These are phyloP conservation scores for Phthorimaea operculella DNA, from an alignment of 1,140 invertebrate species.

Conservation along the genomic window DNA sequence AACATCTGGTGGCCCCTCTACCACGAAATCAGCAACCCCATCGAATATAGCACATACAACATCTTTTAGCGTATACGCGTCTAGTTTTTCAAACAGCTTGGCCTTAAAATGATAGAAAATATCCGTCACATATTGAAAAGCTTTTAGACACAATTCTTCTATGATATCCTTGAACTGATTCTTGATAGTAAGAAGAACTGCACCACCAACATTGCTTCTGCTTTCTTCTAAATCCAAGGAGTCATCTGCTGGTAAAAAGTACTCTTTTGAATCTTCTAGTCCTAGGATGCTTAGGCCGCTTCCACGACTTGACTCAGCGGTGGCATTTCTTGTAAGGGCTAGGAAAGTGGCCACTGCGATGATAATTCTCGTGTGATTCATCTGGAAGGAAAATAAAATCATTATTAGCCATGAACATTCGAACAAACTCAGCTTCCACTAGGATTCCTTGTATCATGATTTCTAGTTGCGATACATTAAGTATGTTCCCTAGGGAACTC, in stretches of 20 bases:
- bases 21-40: slow-evolving; percentile 29
- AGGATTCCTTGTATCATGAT: too few relatives aligned
- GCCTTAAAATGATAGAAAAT: slow-evolving; percentile 28
- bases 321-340: not conserved
- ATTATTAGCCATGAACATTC: too few relatives aligned
- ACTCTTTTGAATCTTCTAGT: not conserved
- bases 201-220: slow-evolving; percentile 6
- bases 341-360: not conserved
- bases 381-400: not conserved
- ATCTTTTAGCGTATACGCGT: slow-evolving; percentile 29
- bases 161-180: slow-evolving; percentile 32
- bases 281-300: slow-evolving; percentile 1
- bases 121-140: slow-evolving; percentile 17
- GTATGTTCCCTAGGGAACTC: too few relatives aligned
- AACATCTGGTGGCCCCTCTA: not conserved
- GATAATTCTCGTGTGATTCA: not conserved
- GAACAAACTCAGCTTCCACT: too few relatives aligned
- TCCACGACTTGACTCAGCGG: not conserved
- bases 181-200: slow-evolving; percentile 24
- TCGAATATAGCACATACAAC: slow-evolving; percentile 29
- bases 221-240: not conserved
- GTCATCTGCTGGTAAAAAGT: not conserved
- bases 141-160: slow-evolving; percentile 25
- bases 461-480: too few relatives aligned
- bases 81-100: slow-evolving; percentile 29